These are phyloP conservation scores for Cerastis leucographa DNA, from an alignment of 2,888 invertebrate species.

Conservation along the genomic window DNA sequence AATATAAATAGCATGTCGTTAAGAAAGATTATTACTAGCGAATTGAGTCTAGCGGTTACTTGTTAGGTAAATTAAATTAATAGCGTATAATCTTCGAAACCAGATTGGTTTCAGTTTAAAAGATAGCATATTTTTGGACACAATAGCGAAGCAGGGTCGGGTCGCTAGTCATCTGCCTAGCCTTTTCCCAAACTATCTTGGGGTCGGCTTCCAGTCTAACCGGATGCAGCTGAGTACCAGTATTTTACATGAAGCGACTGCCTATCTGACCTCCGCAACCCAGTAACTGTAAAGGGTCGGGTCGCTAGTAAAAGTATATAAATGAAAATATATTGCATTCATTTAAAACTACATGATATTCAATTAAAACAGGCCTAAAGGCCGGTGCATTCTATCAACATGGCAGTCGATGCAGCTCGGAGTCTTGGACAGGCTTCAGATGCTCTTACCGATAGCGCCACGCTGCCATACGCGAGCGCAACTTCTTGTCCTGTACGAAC, in stretches of 20 bases:
- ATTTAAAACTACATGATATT: neutral
- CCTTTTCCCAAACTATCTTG: too few species aligned
- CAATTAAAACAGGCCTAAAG: constrained; percentile 28
- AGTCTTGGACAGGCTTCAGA: constrained; percentile 49
- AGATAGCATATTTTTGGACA: neutral
- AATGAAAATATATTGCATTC: neutral
- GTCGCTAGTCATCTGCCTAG: too few species aligned
- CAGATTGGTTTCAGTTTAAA: neutral
- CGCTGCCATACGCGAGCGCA: constrained; percentile 35
- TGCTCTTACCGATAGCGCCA: constrained; percentile 48
- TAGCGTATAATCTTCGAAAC: neutral
- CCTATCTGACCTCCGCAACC: too few species aligned
- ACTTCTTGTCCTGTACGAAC: neutral
- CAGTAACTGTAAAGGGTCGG: too few species aligned
- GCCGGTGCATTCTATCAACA: constrained; percentile 32
- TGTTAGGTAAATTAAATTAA: neutral
- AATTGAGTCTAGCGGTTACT: neutral
- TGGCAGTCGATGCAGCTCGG: constrained; percentile 14
- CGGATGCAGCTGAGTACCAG: too few species aligned
- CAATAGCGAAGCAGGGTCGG: neutral
- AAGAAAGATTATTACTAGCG: neutral
- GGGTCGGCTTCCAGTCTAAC: too few species aligned
- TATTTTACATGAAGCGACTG: too few species aligned
- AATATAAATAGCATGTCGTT: neutral
- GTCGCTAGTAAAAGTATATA: neutral